Base-by-base conservation (phyloP, 1,140 invertebrate genomes). In the Brachionus calyciflorus region DNA sequence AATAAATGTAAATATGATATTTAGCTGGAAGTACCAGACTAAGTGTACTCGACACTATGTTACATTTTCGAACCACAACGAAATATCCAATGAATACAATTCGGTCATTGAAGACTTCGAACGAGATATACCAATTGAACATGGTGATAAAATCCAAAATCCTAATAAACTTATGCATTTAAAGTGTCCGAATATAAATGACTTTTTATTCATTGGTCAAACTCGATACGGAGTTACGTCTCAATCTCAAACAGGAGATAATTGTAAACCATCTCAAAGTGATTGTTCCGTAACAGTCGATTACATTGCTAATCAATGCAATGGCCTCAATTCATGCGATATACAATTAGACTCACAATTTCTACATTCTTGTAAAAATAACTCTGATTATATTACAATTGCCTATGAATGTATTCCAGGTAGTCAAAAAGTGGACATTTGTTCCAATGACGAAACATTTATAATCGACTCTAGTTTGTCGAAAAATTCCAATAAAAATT, bases 331-430 rank as follows among this genome's bases (percentile, higher is more conserved):
- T 28, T 49, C 46, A 10, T 73, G 69, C 28, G 46, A 73, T 30
- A 51, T 73, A 7, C 24, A 17, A 2, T 37, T 73, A 0, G 69
- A 73, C 28, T 48, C 69, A 12, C 69, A 73, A 41, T 73, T 51
- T 24, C 19, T 73, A 17, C 69, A 73, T 37, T 28, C 14, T 14
- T 73, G 69, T 37, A 73, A 73, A 55, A 73, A 73, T n/a, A 49
- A 73, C 17, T 40, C 30, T 9, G 51, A 73, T 49, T 73, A 73
- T 37, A 21, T 73, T 0, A 51, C 46, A n/a, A 28, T 73, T 12
- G 69, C 69, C n/a, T 73, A 73, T 24, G 69, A 73, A 10, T 73
- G 69, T 49, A 73, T 73, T 17, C 69, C 69, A 12, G 69, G 69
- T 33, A 73, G 69, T 14, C 46, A 73, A 55, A 49, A 51, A 53